Base-by-base conservation (phyloP, 2,888 invertebrate genomes). In the Macrostomum cliftonense region DNA sequence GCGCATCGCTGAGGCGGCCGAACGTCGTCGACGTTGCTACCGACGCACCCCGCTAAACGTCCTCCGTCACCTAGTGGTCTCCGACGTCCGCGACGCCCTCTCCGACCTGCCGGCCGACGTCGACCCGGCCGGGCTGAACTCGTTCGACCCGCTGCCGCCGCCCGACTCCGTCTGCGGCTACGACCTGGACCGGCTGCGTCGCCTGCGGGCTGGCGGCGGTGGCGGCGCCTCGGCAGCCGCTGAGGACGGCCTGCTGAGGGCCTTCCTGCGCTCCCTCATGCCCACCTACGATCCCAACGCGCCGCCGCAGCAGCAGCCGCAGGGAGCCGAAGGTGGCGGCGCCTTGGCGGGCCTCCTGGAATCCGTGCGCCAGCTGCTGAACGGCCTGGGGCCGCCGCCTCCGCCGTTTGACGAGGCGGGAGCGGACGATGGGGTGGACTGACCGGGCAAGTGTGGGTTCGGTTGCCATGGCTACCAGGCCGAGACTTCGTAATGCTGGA, bases 61-160 rank as follows among this genome's bases (percentile, higher is more conserved):
- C 58, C 72, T 77, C 43, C 71, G 82, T 20, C 81, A 82, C 63
- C 76, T 82, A 55, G 67, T 81, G 44, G 62, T 82, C n/a, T 78
- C 79, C 0, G 81, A 81, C 58, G 73, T 80, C 43, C 78, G 78
- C 61, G 79, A 79, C 55, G 76, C 79, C 21, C 75, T 76, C 12
- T 73, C 77, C 11, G 67, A 73, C 42, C 61, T 77, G 45, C 75
- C 77, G 39, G 60, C 58, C 16, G 69, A 46, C 43, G 37, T 19
- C 40, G 19, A 36, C 14, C 19, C 20, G 11, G 12, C n/a, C 5
- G 9, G 7, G 37, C 2, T 12, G n/a, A 13, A 50, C 17, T 1
- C 78, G 53, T 80, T 80, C 61, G 83, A 84, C 70, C 83, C 83
- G 5, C 69, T 83, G 52, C 84, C 84, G 14, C 84, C 84, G 1